phyloP scores from a whole-genome alignment of 2,797 vertebrate species.

The Megalops cyprinoides region DNA sequence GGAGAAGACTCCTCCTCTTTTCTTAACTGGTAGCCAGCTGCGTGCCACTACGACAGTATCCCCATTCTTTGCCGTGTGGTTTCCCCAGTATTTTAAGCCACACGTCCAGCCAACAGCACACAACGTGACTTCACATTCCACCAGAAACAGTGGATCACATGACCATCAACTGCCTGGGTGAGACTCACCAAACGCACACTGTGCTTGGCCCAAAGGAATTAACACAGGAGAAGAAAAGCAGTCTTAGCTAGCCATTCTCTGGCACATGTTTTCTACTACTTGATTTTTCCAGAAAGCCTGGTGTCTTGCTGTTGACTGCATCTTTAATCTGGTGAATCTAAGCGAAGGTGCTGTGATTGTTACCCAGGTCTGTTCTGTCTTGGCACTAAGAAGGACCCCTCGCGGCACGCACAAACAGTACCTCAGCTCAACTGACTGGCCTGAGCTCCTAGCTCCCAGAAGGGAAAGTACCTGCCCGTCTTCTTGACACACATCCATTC shows the following conservation, averaged over 20 bases:
- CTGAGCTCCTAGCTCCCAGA: constrained; percentile 65
- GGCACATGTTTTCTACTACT: background rate
- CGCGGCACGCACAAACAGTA: background rate
- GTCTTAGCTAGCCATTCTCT: background rate
- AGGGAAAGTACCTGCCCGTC: constrained; percentile 41
- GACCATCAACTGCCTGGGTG: background rate
- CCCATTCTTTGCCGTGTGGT: background rate
- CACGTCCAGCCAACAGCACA: background rate
- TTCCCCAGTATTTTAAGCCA: background rate
- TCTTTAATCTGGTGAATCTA: background rate
- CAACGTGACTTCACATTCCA: background rate
- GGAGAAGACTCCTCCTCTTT: constrained; percentile 18
- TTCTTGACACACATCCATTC: constrained; percentile 47
- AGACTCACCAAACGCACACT: background rate
- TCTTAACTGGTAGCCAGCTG: background rate
- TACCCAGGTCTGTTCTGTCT: background rate
- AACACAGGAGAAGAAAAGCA: too few species aligned
- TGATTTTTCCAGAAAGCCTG: background rate
- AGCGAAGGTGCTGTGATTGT: background rate
- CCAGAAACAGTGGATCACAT: background rate
- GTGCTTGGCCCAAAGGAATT: background rate
- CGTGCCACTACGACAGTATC: constrained; percentile 39
- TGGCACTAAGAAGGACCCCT: background rate
- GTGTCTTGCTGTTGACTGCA: background rate
- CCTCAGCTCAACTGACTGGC: constrained; percentile 57